Evolutionary conservation across 1,140 invertebrate genomes (phyloP).

Genomic region (Lysiphlebus fabarum): DNA sequence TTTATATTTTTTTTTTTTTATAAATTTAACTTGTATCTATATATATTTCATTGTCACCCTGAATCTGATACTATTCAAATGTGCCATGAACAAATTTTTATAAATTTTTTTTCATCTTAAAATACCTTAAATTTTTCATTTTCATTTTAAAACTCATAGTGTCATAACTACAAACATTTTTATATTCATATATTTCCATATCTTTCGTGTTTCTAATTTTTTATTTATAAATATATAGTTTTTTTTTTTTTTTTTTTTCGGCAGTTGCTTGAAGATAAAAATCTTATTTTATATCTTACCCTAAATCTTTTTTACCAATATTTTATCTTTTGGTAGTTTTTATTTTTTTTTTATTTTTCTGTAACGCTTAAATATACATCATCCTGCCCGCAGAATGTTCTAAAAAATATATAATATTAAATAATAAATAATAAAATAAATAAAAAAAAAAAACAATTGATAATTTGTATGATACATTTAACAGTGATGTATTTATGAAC

Average conservation of each 20-base stretch:
- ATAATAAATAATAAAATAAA: background rate
- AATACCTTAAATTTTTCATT: constrained; percentile 15
- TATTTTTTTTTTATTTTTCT: constrained; percentile 1
- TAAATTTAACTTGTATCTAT: background rate
- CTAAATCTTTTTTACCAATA: constrained; percentile 9
- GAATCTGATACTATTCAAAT: constrained; percentile 17
- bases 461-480: background rate
- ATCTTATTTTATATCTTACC: constrained; percentile 11
- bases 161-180: no score
- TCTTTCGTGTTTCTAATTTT: background rate
- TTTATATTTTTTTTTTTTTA: no score
- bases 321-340: background rate
- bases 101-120: constrained; percentile 14
- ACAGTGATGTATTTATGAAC: background rate
- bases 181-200: background rate
- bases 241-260: constrained; percentile 13
- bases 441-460: background rate
- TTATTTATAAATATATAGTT: no score
- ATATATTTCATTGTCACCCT: constrained; percentile 21
- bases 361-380: background rate
- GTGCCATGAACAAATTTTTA: constrained; percentile 12
- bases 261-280: constrained; percentile 5
- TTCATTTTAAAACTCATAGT: background rate
- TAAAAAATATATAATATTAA: background rate
- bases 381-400: background rate